Evolutionary conservation across 2,888 invertebrate genomes (phyloP).

Genomic region (Lepidonotus clava): DNA sequence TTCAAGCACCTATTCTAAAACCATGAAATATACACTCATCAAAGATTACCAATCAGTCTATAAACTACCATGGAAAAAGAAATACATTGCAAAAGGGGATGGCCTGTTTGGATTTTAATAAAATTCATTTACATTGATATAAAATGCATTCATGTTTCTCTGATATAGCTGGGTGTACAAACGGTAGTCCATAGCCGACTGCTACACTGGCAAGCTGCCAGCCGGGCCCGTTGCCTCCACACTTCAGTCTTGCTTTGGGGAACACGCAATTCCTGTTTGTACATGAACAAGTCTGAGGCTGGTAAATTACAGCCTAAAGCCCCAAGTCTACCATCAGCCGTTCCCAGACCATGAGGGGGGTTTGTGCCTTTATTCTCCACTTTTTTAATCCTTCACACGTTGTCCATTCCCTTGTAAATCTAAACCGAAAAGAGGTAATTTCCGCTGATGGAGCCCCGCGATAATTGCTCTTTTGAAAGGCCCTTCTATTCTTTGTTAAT

Average conservation of each 20-base stretch:
- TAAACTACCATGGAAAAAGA: too few species aligned
- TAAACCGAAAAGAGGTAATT: not conserved
- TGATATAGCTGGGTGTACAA: too few species aligned
- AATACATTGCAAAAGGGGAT: too few species aligned
- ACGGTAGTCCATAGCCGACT: too few species aligned
- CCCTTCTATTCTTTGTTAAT: not conserved
- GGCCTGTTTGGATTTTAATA: too few species aligned
- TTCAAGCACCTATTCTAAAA: too few species aligned
- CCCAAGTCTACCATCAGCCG: not conserved
- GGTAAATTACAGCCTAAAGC: not conserved
- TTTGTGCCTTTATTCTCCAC: not conserved
- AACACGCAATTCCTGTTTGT: constrained; percentile 1
- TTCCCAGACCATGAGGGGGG: not conserved
- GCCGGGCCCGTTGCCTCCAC: too few species aligned
- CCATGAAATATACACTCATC: too few species aligned
- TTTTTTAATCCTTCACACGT: not conserved
- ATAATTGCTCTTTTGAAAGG: constrained; percentile 5
- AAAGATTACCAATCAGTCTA: too few species aligned
- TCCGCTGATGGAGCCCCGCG: not conserved
- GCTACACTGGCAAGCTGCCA: constrained; percentile 6
- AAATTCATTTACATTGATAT: too few species aligned
- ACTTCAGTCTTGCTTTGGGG: not conserved
- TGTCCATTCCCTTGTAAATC: not conserved
- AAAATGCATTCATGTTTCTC: too few species aligned
- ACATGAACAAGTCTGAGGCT: not conserved